Conservation (phyloP, 2,888 invertebrate genomes). For the Conchocele bisecta region DNA sequence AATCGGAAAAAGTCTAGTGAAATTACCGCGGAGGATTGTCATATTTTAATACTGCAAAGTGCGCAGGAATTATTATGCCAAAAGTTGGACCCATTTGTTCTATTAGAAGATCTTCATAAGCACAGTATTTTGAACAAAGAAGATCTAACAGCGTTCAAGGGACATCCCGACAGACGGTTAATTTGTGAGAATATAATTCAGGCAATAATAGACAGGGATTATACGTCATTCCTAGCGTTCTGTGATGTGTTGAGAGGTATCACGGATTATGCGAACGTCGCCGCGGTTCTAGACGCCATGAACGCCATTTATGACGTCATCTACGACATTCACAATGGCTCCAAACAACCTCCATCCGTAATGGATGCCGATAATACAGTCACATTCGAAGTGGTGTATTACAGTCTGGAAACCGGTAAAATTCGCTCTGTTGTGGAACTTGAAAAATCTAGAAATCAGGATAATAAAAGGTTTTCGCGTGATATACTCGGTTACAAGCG, state of each 20-base stretch:
- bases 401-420: slow-evolving; percentile 70
- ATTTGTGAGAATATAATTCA: slow-evolving; percentile 73
- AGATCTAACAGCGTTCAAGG: slow-evolving; percentile 68
- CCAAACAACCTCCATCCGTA: slow-evolving; percentile 61
- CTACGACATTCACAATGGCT: slow-evolving; percentile 62
- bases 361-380: slow-evolving; percentile 74
- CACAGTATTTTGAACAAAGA: slow-evolving; percentile 63
- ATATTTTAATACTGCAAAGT: slow-evolving; percentile 71
- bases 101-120: slow-evolving; percentile 66
- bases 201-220: slow-evolving; percentile 64
- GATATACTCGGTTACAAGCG: slow-evolving; percentile 64
- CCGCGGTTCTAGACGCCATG: slow-evolving; percentile 74
- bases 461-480: slow-evolving; percentile 58
- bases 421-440: slow-evolving; percentile 76
- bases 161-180: slow-evolving; percentile 70
- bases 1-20: slow-evolving; percentile 65
- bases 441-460: slow-evolving; percentile 67
- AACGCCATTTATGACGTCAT: slow-evolving; percentile 73
- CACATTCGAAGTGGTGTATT: slow-evolving; percentile 78
- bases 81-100: slow-evolving; percentile 69
- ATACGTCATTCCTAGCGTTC: slow-evolving; percentile 70
- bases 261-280: slow-evolving; percentile 68
- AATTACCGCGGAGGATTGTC: slow-evolving; percentile 65
- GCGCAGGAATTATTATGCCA: slow-evolving; percentile 73
- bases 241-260: slow-evolving; percentile 68